phyloP scores from a whole-genome alignment of 2,113 vertebrate genomes.

The Tonatia bakeri region DNA sequence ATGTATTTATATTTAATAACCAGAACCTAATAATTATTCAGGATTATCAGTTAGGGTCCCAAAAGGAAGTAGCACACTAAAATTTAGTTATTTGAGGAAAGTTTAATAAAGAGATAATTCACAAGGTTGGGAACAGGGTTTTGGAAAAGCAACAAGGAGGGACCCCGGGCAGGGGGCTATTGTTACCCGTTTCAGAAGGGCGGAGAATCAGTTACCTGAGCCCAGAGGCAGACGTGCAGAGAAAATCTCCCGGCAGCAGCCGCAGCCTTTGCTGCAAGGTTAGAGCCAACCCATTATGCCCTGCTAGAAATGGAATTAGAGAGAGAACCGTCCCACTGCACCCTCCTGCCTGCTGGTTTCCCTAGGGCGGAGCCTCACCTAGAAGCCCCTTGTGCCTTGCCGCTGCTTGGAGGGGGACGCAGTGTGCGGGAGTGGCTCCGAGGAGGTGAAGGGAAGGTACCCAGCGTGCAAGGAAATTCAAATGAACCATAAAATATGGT shows the following conservation, averaged over 20 bases:
- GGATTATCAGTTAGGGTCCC: neutral
- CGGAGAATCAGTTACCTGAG: neutral
- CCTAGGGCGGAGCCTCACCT: neutral
- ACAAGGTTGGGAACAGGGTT: neutral
- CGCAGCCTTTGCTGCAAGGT: neutral
- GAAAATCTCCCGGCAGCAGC: neutral
- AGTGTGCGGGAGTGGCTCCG: rapidly evolving
- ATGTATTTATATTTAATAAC: neutral
- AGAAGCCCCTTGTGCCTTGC: rapidly evolving
- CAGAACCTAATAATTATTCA: neutral
- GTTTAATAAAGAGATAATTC: neutral
- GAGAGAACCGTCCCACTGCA: neutral
- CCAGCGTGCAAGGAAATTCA: neutral
- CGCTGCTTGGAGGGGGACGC: neutral
- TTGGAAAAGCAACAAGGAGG: neutral
- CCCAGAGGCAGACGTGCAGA: neutral
- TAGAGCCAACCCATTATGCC: neutral
- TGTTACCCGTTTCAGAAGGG: neutral
- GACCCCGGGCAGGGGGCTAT: no score
- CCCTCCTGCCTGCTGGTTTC: neutral
- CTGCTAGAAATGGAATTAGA: neutral
- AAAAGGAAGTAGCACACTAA: neutral
- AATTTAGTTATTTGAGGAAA: neutral
- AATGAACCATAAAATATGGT: neutral
- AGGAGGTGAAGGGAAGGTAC: neutral